phyloP scores from a whole-genome alignment of 2,888 invertebrate genomes.

The Gerosis bhagava region DNA sequence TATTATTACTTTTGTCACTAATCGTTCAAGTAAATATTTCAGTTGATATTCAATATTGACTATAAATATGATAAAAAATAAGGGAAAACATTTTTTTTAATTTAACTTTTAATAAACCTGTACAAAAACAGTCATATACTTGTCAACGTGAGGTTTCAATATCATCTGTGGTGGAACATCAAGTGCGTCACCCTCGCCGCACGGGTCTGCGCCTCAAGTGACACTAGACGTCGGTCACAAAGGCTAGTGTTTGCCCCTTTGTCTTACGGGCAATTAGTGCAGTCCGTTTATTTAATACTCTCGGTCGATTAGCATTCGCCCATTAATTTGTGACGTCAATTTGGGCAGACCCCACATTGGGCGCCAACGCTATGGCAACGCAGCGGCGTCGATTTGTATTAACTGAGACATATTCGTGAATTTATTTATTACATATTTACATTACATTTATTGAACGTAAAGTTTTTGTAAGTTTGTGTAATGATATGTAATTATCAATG shows the following conservation, averaged over 20 bases:
- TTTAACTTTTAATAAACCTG: no score
- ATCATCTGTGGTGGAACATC: constrained; percentile 46
- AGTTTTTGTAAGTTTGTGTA: no score
- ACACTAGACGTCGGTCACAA: constrained; percentile 73
- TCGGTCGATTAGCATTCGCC: constrained; percentile 78
- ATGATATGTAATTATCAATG: no score
- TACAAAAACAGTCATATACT: constrained; percentile 2
- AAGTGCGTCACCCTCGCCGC: constrained; percentile 50
- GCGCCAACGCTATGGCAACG: constrained; percentile 48
- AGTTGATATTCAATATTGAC: no score
- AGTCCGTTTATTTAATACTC: constrained; percentile 81
- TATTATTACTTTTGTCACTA: no score
- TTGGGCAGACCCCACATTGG: constrained; percentile 58
- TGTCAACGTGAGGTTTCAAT: constrained; percentile 35
- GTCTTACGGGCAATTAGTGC: constrained; percentile 80
- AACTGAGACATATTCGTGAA: no score
- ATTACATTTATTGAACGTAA: no score
- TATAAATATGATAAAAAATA: no score
- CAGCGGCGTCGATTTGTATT: constrained; percentile 26
- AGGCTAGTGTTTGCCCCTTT: constrained; percentile 80
- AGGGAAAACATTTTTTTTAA: no score
- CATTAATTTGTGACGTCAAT: constrained; percentile 77
- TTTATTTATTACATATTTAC: no score
- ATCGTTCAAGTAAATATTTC: no score
- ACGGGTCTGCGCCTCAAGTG: constrained; percentile 69